Conservation (phyloP, 2,888 invertebrate species). For the Tethea ocularis region DNA sequence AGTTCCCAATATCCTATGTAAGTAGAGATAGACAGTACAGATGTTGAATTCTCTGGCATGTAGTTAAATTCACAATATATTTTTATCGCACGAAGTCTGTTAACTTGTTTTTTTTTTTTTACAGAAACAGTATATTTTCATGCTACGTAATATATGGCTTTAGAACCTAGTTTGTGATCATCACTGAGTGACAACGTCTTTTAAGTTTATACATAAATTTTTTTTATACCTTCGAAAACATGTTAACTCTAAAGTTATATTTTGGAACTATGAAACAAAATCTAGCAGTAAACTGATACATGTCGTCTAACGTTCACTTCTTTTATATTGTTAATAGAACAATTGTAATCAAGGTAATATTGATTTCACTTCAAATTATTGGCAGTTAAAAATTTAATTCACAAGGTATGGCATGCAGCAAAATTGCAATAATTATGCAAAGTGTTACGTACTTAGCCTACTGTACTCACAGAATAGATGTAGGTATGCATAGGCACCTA, state of each 20-base stretch:
- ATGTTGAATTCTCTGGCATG: too few relatives aligned
- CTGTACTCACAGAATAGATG: too few relatives aligned
- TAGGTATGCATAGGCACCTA: too few relatives aligned
- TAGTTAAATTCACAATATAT: not conserved
- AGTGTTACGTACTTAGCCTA: not conserved
- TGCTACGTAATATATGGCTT: not conserved
- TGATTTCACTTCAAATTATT: constrained; percentile 38
- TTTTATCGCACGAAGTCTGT: too few relatives aligned
- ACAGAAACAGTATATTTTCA: too few relatives aligned
- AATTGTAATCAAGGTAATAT: constrained; percentile 35
- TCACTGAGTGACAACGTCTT: not conserved
- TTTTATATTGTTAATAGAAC: constrained; percentile 48
- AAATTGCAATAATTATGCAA: constrained; percentile 2
- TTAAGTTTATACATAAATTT: not conserved
- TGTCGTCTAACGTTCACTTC: constrained; percentile 28
- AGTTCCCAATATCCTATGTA: too few relatives aligned
- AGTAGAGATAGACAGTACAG: too few relatives aligned
- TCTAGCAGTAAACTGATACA: constrained; percentile 38
- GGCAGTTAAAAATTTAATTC: constrained; percentile 31
- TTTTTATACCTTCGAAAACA: constrained; percentile 42
- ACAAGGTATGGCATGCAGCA: constrained; percentile 17
- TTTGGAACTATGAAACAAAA: constrained; percentile 26
- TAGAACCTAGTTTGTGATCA: not conserved
- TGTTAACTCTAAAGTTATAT: constrained; percentile 19
- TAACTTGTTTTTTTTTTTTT: too few relatives aligned